phyloP scores from a whole-genome alignment of 2,888 invertebrate species.

The Drosophila ustulata region DNA sequence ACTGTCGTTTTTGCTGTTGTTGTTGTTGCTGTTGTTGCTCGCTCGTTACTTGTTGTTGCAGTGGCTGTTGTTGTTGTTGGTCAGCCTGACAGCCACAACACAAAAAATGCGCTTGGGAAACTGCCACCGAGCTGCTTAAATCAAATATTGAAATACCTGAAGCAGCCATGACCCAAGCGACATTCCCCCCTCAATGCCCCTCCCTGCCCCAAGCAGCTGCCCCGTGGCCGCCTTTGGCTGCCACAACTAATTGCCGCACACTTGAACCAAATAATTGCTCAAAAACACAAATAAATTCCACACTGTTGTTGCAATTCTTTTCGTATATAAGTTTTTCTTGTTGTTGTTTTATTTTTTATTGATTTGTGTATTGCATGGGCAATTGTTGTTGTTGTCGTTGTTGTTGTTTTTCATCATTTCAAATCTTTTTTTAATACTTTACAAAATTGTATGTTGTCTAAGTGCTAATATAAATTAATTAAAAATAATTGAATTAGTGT shows the following conservation, averaged over 20 bases:
- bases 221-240: slow-evolving; percentile 1
- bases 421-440: slow-evolving; percentile 73
- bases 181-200: slow-evolving; percentile 8
- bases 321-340: slow-evolving; percentile 33
- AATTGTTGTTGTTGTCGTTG: slow-evolving; percentile 46
- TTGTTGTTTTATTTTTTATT: slow-evolving; percentile 61
- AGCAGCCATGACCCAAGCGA: slow-evolving; percentile 65
- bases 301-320: slow-evolving; percentile 41
- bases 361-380: slow-evolving; percentile 65
- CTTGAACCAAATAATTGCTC: slow-evolving; percentile 71
- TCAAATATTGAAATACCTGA: slow-evolving; percentile 76
- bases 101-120: slow-evolving; percentile 77
- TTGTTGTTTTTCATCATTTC: slow-evolving; percentile 22
- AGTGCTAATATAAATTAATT: slow-evolving; percentile 76
- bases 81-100: slow-evolving; percentile 53
- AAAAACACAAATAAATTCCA: slow-evolving; percentile 66
- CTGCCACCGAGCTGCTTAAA: slow-evolving; percentile 71
- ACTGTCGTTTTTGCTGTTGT: slow-evolving; percentile 57
- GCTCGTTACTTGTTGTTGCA: slow-evolving; percentile 49
- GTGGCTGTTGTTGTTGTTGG: slow-evolving; percentile 41
- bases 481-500: slow-evolving; percentile 59
- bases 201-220: background rate
- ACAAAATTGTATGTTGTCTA: slow-evolving; percentile 61
- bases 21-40: slow-evolving; percentile 28
- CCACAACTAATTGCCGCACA: slow-evolving; percentile 68